Percentiles rank a stretch among this genome's conserved stretches.
Conservation (phyloP, 2,888 invertebrate species). For the Callosobruchus maculatus region DNA sequence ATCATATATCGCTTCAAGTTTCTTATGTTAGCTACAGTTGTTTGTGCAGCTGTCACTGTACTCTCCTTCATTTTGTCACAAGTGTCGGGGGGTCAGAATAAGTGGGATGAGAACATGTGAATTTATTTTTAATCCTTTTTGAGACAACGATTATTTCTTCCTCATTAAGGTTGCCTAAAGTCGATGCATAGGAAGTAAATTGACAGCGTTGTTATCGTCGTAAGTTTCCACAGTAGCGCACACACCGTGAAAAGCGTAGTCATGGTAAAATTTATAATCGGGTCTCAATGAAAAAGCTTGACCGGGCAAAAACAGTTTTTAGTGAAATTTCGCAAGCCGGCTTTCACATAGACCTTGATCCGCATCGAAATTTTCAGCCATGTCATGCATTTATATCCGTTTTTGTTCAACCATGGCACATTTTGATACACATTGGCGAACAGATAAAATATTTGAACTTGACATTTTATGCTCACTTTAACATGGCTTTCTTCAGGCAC, state of each 20-base stretch:
- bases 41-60: conserved; percentile 87
- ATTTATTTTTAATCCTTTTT: too few relatives aligned
- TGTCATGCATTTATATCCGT: background rate
- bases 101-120: conserved; percentile 88
- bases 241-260: background rate
- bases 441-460: background rate
- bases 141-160: too few relatives aligned
- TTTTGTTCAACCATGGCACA: background rate
- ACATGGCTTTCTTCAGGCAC: too few relatives aligned
- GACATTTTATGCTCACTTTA: background rate
- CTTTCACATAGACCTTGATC: background rate
- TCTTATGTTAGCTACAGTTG: conserved; percentile 88
- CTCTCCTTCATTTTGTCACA: conserved; percentile 94
- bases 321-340: background rate
- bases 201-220: background rate
- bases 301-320: background rate
- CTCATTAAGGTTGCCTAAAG: too few relatives aligned
- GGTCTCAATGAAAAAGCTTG: background rate
- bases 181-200: too few relatives aligned
- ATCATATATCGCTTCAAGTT: conserved; percentile 98
- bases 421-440: background rate
- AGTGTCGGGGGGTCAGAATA: conserved; percentile 89
- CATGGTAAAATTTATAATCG: background rate
- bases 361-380: background rate
- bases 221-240: background rate